A percentile compares a stretch with the other conserved stretches of the same genome.
phyloP scores from a whole-genome alignment of 2,888 invertebrate genomes.

The Agrilus mali region DNA sequence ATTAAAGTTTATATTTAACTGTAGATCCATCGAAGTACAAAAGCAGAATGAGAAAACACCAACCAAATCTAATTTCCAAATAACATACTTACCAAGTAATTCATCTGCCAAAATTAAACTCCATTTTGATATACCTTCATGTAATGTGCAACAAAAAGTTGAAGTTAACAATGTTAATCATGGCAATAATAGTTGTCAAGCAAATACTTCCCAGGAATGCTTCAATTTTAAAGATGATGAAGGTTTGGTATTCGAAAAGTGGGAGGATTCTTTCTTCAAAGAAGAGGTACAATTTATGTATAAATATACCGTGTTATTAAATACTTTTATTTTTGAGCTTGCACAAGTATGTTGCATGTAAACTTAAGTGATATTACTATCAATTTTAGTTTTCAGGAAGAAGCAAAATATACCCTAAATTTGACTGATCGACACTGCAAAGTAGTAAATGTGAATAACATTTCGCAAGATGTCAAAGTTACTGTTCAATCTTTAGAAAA shows the following conservation, averaged over 20 bases:
- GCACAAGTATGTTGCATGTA: not conserved
- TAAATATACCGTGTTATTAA: not conserved
- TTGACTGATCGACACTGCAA: constrained; percentile 28
- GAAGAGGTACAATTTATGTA: not conserved
- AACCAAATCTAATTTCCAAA: constrained; percentile 11
- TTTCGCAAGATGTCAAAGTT: constrained; percentile 4
- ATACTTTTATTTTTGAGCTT: no score
- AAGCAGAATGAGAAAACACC: constrained; percentile 25
- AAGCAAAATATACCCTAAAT: constrained; percentile 19
- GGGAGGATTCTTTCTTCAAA: not conserved
- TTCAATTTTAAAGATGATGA: no score
- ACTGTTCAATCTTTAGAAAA: constrained; percentile 14
- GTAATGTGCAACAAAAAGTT: no score
- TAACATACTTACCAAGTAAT: no score
- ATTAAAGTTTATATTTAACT: constrained; percentile 3
- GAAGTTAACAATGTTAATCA: no score
- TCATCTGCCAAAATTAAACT: constrained; percentile 17
- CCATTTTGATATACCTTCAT: constrained; percentile 13
- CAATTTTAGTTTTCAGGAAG: not conserved
- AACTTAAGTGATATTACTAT: not conserved
- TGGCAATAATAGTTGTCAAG: no score
- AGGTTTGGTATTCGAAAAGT: no score
- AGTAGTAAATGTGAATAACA: constrained; percentile 15
- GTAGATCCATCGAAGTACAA: constrained; percentile 21
- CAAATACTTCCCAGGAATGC: no score